These are phyloP conservation scores for Yoshiicerus persimilis DNA, from an alignment of 1,140 invertebrate species.

Conservation along the genomic window DNA sequence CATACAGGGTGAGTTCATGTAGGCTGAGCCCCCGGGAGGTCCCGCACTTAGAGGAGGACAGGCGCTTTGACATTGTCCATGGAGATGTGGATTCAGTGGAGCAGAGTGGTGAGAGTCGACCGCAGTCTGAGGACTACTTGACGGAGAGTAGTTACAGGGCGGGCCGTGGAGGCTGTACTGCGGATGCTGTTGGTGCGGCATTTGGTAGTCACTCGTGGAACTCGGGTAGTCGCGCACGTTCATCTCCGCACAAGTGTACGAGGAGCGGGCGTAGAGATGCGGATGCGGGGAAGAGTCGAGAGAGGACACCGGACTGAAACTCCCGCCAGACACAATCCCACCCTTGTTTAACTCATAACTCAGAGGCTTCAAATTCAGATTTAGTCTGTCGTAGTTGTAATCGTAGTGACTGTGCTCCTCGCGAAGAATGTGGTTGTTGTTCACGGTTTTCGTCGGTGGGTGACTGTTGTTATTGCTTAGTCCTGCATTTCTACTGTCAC, in stretches of 20 bases:
- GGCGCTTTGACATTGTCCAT: background rate
- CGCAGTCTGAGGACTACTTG: slow-evolving; percentile 8
- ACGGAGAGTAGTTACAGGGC: slow-evolving; percentile 23
- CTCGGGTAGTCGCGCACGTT: slow-evolving; percentile 3
- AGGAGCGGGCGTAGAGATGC: background rate
- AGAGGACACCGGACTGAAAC: background rate
- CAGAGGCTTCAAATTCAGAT: background rate
- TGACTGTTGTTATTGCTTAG: background rate
- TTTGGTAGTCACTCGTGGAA: background rate
- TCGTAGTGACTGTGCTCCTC: background rate
- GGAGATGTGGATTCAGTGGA: background rate
- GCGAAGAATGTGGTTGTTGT: background rate
- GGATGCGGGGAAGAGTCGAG: background rate
- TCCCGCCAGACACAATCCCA: background rate
- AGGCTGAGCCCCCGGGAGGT: background rate
- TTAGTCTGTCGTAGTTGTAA: background rate
- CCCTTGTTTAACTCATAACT: background rate
- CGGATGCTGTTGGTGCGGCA: background rate
- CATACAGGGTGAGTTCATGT: slow-evolving; percentile 13
- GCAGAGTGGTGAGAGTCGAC: background rate
- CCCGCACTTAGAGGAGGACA: background rate
- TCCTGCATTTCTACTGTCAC: slow-evolving; percentile 10
- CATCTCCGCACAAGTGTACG: background rate
- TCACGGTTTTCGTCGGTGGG: background rate
- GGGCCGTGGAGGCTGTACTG: background rate